Base-by-base conservation (phyloP, 2,888 invertebrate species). In the Apodemia zela region DNA sequence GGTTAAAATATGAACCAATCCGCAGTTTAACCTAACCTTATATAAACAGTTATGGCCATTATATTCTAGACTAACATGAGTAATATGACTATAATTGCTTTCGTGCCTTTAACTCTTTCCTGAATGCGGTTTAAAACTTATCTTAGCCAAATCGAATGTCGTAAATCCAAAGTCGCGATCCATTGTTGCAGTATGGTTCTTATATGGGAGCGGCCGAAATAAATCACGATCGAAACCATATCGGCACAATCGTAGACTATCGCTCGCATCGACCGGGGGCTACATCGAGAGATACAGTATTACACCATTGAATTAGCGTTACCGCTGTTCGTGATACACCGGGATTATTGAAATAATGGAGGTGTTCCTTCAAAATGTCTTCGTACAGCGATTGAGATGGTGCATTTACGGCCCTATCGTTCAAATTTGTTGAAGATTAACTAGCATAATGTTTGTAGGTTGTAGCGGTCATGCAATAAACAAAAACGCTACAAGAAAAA, bases 231-330 rank as follows among this genome's bases (percentile, higher is more conserved):
- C 81, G 78, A 78, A 82, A 84, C 88, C 88, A 88, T 89, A 90
- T 89, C 89, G 84, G 87, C 77, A 75, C 80, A 80, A 88, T 88
- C 88, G 84, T 81, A 83, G 84, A 82, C 82, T 87, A 89, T 88
- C 74, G 75, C 45, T 84, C 82, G 86, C 80, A 84, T 82, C 81
- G 80, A 68, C 82, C 75, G 79, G 80, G 78, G 77, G 79, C 79
- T 79, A 80, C 78, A 79, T 77, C 80, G 78, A 75, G 65, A 71
- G 85, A 87, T 88, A 84, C 81, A 77, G 77, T 88, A 87, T 88
- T 89, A 87, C 86, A 84, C 84, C 84, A 85, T 88, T 86, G 88
- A 89, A 89, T 90, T 90, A 90, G 89, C 88, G 89, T 87, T 85
- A 87, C 83, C 83, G 76, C 80, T 88, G 87, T 86, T 84, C 79